Base-by-base conservation (phyloP, 2,113 vertebrate genomes). In the Chloropsis cyanopogon region DNA sequence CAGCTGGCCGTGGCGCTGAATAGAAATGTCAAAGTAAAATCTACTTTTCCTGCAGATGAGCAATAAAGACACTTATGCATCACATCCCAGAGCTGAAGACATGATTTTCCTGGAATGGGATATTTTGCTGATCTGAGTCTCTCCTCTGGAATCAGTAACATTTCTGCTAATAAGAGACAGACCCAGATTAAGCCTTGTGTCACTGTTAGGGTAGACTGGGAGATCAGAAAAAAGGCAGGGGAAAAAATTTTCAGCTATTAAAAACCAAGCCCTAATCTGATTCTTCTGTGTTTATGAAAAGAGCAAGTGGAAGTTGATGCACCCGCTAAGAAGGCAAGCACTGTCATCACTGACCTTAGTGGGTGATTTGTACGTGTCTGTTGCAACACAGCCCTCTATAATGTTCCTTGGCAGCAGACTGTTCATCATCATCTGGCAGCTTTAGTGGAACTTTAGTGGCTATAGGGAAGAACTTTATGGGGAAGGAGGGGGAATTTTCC, bases 11-110 rank as follows among this genome's bases (percentile, higher is more conserved):
- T 26, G 57, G 77, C 3, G 0, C 63, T 65, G 37, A 88, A 66
- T 28, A 84, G 49, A 93, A 93, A 82, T 60, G 41, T 60, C 83
- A 68, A n/a, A 91, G 31, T 57, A 89, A 91, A 92, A 87, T 68
- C 33, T 60, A 29, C 50, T 93, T 90, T 88, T 93, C 70, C 56
- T 76, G 19, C 59, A 80, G 22, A 42, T 87, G 59, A 92, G 37
- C 46, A 93, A 37, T 79, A 88, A 94, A 84, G 52, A 81, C 26
- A 69, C 21, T 44, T 79, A 7, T 7, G 25, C 39, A 52, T 87
- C 53, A 47, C 70, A 92, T 59, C 19, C 20, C 11, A 18, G 39
- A 86, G 23, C 12, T 56, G 37, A 82, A 49, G 44, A 54, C 19
- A 42, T 1, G 1, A 20, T 77, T 96, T 91, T 83, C 68, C 54